phyloP scores from a whole-genome alignment of 2,797 vertebrate species.

The Lacerta bilineata region DNA sequence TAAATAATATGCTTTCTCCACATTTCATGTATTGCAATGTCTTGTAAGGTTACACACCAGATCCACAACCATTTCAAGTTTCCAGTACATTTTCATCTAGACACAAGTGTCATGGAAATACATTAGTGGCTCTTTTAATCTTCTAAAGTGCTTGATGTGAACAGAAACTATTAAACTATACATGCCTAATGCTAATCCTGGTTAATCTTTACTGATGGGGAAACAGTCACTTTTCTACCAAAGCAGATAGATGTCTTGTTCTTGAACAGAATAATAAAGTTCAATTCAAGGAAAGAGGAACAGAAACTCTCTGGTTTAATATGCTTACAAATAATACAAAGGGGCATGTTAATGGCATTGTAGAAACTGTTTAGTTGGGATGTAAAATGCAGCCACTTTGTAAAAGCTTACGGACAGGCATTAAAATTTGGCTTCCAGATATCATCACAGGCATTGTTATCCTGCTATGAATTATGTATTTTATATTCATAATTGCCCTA shows the following conservation, averaged over 20 bases:
- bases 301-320: not conserved
- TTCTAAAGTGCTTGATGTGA: not conserved
- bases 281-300: not conserved
- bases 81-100: accelerated
- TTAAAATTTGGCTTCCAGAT: constrained; percentile 39
- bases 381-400: constrained; percentile 30
- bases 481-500: constrained; percentile 51
- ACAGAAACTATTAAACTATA: not conserved
- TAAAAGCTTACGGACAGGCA: constrained; percentile 16
- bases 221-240: not conserved
- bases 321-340: constrained; percentile 31
- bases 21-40: not conserved
- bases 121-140: not conserved
- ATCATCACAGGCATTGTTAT: constrained; percentile 33
- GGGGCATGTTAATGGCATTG: not conserved
- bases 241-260: not conserved
- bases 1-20: not conserved
- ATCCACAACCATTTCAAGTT: not conserved
- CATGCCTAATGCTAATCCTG: not conserved
- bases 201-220: not conserved
- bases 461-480: constrained; percentile 48
- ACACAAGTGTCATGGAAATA: not conserved
- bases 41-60: not conserved
- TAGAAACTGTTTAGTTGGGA: constrained; percentile 35
- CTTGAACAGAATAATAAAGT: constrained; percentile 20